Base-by-base conservation (phyloP, 2,113 vertebrate genomes). In the Corydoras maculifer region DNA sequence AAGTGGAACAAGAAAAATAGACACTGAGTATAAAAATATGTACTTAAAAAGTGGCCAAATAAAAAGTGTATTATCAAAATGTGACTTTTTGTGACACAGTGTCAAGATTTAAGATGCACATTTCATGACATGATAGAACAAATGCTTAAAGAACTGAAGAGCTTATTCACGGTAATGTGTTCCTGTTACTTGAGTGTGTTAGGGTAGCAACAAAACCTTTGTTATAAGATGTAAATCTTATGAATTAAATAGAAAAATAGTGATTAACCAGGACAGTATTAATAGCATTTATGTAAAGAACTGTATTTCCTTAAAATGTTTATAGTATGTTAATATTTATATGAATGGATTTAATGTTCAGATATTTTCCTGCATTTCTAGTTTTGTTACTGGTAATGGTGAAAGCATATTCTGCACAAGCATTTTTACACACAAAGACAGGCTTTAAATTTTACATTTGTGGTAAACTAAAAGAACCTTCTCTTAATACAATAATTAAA, bases 291-390 rank as follows among this genome's bases (percentile, higher is more conserved):
- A 66, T 83, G 84, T 83, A 76, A 70, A 73, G 85, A 69, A 74
- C 84, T 25, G 84, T 87, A 78, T 80, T 82, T 83, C 73, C 81
- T 88, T 86, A 88, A 82, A 85, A 85, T 77, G 78, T 82, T 85
- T 77, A 81, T 84, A 60, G 60, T 73, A 71, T 69, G 65, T 77
- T 69, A 75, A 67, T 75, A n/a, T 65, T 71, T 53, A 51, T 11
- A 55, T 69, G 68, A 50, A 4, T 63, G 61, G 75, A 65, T 70
- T 70, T 35, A 66, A 65, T 70, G 77, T 79, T 73, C 25, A 58
- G 13, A 72, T 67, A 59, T 53, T 73, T 75, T 65, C 66, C 51
- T 58, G 49, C 6, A 7, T 3, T 57, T 57, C 15, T 10, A 9
- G 60, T 57, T 53, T 71, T 67, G 15, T 43, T 49, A 67, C 18